phyloP scores from a whole-genome alignment of 2,113 vertebrate species.

The Oreochromis aureus region DNA sequence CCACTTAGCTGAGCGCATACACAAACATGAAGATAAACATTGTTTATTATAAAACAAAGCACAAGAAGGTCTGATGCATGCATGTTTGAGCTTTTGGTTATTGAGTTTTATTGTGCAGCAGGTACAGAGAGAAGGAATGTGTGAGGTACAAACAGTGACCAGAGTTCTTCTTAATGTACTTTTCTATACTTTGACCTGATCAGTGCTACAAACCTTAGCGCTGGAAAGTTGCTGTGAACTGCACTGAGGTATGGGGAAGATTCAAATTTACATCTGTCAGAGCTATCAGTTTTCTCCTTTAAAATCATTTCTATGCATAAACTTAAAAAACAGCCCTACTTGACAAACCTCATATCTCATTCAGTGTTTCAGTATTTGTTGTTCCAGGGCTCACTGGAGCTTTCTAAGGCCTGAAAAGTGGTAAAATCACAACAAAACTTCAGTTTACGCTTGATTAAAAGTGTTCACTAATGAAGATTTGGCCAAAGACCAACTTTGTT shows the following conservation, averaged over 20 bases:
- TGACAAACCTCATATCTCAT: neutral
- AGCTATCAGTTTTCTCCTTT: neutral
- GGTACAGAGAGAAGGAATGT: neutral
- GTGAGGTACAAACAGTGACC: neutral
- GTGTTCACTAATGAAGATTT: neutral
- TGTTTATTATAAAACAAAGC: neutral
- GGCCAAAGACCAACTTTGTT: neutral
- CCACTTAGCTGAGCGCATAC: slow-evolving; percentile 78
- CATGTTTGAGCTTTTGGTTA: neutral
- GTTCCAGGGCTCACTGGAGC: neutral
- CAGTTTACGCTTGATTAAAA: neutral
- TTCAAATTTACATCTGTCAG: neutral
- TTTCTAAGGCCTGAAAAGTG: neutral
- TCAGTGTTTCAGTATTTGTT: neutral
- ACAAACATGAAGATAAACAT: neutral
- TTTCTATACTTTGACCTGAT: neutral
- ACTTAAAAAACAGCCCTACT: neutral
- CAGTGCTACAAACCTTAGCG: neutral
- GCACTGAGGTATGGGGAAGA: neutral
- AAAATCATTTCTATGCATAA: neutral
- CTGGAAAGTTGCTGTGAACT: neutral
- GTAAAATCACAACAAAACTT: neutral
- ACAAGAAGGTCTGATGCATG: neutral
- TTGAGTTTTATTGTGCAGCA: neutral
- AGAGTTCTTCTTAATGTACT: neutral